Evolutionary conservation across 2,888 invertebrate genomes (phyloP), one percentile per base, ranked within the genome.

Genomic region (Masnerella sp.): DNA sequence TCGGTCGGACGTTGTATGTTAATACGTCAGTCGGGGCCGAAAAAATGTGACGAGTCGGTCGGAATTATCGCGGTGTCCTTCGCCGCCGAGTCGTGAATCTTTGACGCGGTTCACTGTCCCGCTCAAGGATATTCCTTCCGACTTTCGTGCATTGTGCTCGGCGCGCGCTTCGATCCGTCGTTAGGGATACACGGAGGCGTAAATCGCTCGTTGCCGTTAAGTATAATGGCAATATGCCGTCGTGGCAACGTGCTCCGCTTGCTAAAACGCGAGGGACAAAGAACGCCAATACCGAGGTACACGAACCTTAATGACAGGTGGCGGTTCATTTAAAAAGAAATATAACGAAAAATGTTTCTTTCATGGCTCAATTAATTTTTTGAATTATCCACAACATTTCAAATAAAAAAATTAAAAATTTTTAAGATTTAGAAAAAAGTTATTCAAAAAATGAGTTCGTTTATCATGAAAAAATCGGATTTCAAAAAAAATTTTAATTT

Each of bases 91-190:
- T 52, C 73, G 67, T 70, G 70, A 70, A 76, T 71, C 76, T 71
- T 69, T 61, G 61, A 67, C 74, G 74, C 78, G 76, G 81, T 81
- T 81, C 81, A 81, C 77, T 81, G 81, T 77, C 80, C 81, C 78
- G 80, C 78, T 79, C 81, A 81, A 82, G 81, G 81, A 82, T 78
- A 78, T 74, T 72, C 45, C 74, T 78, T 77, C 78, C 77, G 68
- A 54, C 62, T 68, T 74, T 74, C 74, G 74, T 64, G 59, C 71
- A 76, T 59, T 67, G 72, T 72, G 45, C 56, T 59, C 59, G 58
- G 54, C 12, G 49, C 67, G 69, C 28, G 28, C 14, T 64, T 62
- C 59, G 58, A 68, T 68, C 34, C 58, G 20, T 68, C 52, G 52
- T 40, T 72, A 36, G 34, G 40, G 59, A 65, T 65, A 64, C 32